Percentiles rank a stretch among this genome's conserved stretches.
Evolutionary conservation across 2,113 vertebrate genomes (phyloP).

Genomic region (Mungos mungo): DNA sequence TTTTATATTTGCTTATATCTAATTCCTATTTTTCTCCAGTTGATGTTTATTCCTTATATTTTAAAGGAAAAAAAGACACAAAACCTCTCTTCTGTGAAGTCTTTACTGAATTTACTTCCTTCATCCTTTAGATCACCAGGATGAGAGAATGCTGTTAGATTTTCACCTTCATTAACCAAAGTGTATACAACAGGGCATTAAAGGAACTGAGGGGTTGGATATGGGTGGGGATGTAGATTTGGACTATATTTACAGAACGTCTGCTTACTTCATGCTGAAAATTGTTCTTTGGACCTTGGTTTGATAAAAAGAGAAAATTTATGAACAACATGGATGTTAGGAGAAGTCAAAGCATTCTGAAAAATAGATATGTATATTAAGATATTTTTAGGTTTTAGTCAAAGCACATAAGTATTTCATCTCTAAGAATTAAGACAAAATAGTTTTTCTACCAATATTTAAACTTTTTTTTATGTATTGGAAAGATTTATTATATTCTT

Average conservation of each 20-base stretch:
- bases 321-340: neutral
- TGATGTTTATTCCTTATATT: neutral
- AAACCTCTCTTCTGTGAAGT: neutral
- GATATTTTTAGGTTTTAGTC: neutral
- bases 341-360: conserved; percentile 7
- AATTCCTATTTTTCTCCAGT: neutral
- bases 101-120: neutral
- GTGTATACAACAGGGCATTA: neutral
- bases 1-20: neutral
- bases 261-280: conserved; percentile 16
- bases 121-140: neutral
- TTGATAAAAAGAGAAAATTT: conserved; percentile 5
- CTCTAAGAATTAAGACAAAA: conserved; percentile 21
- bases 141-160: neutral
- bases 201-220: neutral
- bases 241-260: neutral
- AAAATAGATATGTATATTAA: neutral
- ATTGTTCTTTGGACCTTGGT: conserved; percentile 12
- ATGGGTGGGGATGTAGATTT: neutral
- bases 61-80: neutral
- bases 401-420: neutral
- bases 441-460: neutral
- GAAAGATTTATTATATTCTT: neutral
- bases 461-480: conserved; percentile 1
- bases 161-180: neutral